These are phyloP conservation scores for Hirudinaria manillensis DNA, from an alignment of 2,888 invertebrate species.

Conservation along the genomic window DNA sequence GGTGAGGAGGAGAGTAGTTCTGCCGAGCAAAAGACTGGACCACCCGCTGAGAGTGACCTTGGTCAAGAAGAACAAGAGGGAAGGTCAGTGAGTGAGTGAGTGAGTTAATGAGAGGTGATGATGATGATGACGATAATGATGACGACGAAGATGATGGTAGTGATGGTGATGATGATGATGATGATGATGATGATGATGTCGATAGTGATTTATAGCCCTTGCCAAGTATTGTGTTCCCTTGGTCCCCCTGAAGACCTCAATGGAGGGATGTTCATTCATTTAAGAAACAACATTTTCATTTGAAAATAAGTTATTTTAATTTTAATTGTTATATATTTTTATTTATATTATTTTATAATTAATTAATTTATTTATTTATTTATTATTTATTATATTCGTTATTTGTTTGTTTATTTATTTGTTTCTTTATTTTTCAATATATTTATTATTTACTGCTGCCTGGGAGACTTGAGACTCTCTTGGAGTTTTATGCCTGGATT, in stretches of 20 bases:
- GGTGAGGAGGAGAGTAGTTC: constrained; percentile 72
- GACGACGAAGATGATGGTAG: background rate
- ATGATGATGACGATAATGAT: background rate
- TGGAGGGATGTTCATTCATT: background rate
- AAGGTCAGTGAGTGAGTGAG: constrained; percentile 62
- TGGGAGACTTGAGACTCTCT: no score
- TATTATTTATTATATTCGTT: no score
- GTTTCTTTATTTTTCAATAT: no score
- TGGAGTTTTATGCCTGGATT: no score
- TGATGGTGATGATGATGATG: background rate
- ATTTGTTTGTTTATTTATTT: no score
- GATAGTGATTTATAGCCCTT: background rate
- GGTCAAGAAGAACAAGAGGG: constrained; percentile 87
- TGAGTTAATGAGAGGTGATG: background rate
- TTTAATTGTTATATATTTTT: no score
- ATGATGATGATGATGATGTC: background rate
- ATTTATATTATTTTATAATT: no score
- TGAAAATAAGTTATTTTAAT: no score
- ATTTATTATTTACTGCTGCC: no score
- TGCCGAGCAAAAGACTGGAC: constrained; percentile 56
- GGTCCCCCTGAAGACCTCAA: background rate
- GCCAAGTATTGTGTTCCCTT: background rate
- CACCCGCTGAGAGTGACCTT: constrained; percentile 75
- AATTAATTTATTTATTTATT: no score
- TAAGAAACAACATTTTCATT: no score